Conservation (phyloP, 2,888 invertebrate genomes). For the Crossocerus cetratus region DNA sequence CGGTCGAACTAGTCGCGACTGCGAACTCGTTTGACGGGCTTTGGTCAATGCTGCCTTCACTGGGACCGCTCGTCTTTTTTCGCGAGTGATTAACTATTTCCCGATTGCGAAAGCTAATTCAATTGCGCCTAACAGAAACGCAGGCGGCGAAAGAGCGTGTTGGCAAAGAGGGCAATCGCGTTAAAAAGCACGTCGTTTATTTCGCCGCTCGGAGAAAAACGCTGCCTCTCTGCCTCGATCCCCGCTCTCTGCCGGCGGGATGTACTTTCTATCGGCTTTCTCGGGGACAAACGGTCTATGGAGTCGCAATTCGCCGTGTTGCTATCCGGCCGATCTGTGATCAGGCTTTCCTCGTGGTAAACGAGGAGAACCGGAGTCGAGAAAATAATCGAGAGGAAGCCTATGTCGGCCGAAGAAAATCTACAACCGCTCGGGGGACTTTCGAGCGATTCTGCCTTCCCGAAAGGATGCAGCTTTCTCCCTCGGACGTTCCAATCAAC, state of each 20-base stretch:
- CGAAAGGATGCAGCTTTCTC: constrained; percentile 8
- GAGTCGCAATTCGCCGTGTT: constrained; percentile 28
- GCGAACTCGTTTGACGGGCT: constrained; percentile 38
- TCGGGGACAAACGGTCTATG: constrained; percentile 29
- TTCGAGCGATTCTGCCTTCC: constrained; percentile 11
- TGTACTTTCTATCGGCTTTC: constrained; percentile 37
- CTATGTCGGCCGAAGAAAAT: constrained; percentile 19
- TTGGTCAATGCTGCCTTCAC: constrained; percentile 25
- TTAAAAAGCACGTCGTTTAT: constrained; percentile 38
- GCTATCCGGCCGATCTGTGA: constrained; percentile 29
- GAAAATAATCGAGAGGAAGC: constrained; percentile 36
- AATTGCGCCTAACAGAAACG: constrained; percentile 40
- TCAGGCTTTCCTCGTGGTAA: constrained; percentile 25
- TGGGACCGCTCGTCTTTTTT: constrained; percentile 26
- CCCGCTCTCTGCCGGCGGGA: constrained; percentile 1
- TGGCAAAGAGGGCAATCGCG: constrained; percentile 35
- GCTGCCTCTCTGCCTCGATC: constrained; percentile 7
- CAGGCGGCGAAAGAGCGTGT: constrained; percentile 27
- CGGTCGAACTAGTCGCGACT: constrained; percentile 17
- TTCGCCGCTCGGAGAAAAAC: constrained; percentile 33
- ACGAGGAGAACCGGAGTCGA: constrained; percentile 9
- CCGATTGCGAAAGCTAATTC: constrained; percentile 50
- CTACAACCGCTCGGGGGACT: constrained; percentile 18
- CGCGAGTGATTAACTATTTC: constrained; percentile 34
- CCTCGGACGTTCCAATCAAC: neutral